Conservation (phyloP, 2,888 invertebrate genomes). For the Adela reaumurella region DNA sequence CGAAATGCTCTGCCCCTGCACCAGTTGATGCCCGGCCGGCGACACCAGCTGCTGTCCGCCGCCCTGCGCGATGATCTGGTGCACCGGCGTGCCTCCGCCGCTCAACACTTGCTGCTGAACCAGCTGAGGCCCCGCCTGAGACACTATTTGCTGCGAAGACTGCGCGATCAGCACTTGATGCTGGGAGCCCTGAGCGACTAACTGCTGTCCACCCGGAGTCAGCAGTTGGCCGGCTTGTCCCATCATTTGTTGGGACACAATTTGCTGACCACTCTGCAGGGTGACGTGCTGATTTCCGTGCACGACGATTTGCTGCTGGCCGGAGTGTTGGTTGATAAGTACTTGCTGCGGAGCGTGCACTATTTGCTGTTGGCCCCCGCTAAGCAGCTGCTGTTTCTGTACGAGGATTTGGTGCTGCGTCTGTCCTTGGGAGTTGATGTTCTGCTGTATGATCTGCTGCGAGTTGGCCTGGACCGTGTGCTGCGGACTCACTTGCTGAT, state of each 20-base stretch:
- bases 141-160: slow-evolving; percentile 46
- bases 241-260: slow-evolving; percentile 44
- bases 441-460: slow-evolving; percentile 60
- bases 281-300: slow-evolving; percentile 51
- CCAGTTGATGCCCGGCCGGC: too few relatives aligned
- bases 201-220: slow-evolving; percentile 48
- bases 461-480: slow-evolving; percentile 50
- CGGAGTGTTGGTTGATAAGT: slow-evolving; percentile 45
- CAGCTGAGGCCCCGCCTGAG: slow-evolving; percentile 44
- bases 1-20: slow-evolving; percentile 39
- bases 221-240: slow-evolving; percentile 42
- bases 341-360: slow-evolving; percentile 52
- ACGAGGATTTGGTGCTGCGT: slow-evolving; percentile 48
- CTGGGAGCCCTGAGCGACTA: slow-evolving; percentile 44
- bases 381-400: slow-evolving; percentile 57
- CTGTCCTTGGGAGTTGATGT: slow-evolving; percentile 52
- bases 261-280: slow-evolving; percentile 42
- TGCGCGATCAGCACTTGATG: slow-evolving; percentile 50
- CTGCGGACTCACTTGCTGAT: slow-evolving; percentile 52
- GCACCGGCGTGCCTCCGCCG: slow-evolving; percentile 31
- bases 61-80: slow-evolving; percentile 49
- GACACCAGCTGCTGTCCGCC: slow-evolving; percentile 47
- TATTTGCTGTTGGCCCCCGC: slow-evolving; percentile 50
- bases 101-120: slow-evolving; percentile 40
- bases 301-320: slow-evolving; percentile 47